Base-by-base conservation (phyloP, 2,797 vertebrate genomes). In the Gila robusta region DNA sequence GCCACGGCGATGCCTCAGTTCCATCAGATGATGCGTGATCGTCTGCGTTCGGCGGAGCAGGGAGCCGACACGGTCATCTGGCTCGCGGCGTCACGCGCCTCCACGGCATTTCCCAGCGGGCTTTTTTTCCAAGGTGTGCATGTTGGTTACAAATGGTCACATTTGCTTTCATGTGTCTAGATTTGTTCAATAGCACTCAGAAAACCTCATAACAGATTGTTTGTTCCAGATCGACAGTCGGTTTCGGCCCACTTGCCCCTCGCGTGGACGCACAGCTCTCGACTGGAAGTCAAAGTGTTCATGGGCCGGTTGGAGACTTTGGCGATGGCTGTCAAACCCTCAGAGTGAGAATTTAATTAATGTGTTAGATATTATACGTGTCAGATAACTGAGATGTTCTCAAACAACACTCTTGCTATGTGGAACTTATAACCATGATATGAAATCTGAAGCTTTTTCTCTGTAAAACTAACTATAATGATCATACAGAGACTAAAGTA, bases 91-190 rank as follows among this genome's bases (percentile, higher is more conserved):
- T 94, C 94, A 11, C 79, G 79, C 67, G 89, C 87, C 21, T 89
- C 95, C 10, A 59, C 84, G 41, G 89, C 87, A 54, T 94, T 81
- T 49, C 70, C 83, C 78, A 95, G 92, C 0, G 94, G 95, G 2
- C 90, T 89, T 88, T 95, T 96, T 90, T 95, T 95, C 84, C 95
- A 96, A 93, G 95, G 95, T 95, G n/a, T 12, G 77, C 23, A 16
- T 11, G 12, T 54, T 59, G 59, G 6, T n/a, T 32, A 49, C 41
- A 59, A 17, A 59, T 17, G 4, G 7, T 56, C 6, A 49, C 6
- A 19, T 81, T 78, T 87, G 86, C 10, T 12, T 17, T 44, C 1
- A 28, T 44, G 10, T 2, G n/a, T 78, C 23, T 62, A n/a, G 54
- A 17, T 35, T 52, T 35, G 32, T 54, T 19, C 49, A 23, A 21